Evolutionary conservation across 2,797 vertebrate species (phyloP).

Genomic region (Ptychobarbus kaznakovi): DNA sequence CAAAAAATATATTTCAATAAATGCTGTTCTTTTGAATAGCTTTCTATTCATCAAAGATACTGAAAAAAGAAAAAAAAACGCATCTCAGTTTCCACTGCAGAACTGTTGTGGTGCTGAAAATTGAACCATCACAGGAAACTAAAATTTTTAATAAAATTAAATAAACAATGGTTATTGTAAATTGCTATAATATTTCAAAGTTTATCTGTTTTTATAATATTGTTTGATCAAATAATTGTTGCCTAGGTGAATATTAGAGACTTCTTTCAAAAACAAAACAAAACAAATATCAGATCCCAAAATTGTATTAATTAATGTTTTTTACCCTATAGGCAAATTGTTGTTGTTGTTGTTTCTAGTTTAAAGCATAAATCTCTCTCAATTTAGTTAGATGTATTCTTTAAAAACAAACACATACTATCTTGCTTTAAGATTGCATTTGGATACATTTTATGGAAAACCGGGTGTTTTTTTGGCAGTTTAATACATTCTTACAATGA

Average conservation of each 20-base stretch:
- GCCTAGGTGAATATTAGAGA: background rate
- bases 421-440: background rate
- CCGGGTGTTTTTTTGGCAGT: background rate
- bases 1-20: background rate
- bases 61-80: background rate
- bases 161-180: too few species aligned
- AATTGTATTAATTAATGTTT: too few species aligned
- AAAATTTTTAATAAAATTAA: background rate
- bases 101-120: background rate
- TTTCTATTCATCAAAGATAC: background rate
- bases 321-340: too few species aligned
- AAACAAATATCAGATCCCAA: too few species aligned
- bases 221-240: background rate
- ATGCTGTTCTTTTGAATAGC: background rate
- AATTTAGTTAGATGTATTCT: background rate
- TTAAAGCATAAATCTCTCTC: background rate
- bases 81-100: background rate
- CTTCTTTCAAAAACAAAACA: background rate
- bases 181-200: background rate
- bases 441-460: background rate
- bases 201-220: background rate
- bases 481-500: background rate
- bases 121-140: too few species aligned
- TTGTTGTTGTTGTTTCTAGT: background rate
- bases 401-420: background rate